phyloP scores from a whole-genome alignment of 2,888 invertebrate genomes.

The Netelia inedita region DNA sequence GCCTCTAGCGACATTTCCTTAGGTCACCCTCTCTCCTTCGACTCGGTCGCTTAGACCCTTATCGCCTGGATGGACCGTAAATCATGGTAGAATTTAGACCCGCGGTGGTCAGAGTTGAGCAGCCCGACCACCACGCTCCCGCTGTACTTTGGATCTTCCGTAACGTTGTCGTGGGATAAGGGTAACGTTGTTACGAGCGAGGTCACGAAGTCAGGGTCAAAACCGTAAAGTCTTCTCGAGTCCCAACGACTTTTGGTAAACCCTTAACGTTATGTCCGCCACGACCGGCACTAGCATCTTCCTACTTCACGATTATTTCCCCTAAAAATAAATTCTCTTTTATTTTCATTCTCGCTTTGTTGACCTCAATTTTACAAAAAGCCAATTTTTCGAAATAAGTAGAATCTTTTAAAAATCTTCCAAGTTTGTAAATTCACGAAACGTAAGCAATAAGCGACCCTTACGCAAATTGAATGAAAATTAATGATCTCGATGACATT shows the following conservation, averaged over 20 bases:
- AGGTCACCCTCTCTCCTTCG: constrained; percentile 41
- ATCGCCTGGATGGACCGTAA: constrained; percentile 73
- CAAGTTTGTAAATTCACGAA: too few species aligned
- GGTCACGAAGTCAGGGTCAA: constrained; percentile 70
- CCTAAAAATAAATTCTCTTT: neutral
- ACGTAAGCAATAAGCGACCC: too few species aligned
- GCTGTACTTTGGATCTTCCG: constrained; percentile 56
- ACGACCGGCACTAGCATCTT: neutral
- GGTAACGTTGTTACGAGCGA: constrained; percentile 69
- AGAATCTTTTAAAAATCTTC: too few species aligned
- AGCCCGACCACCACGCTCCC: constrained; percentile 44
- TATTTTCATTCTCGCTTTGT: neutral
- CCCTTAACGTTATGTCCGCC: constrained; percentile 26
- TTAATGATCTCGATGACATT: neutral
- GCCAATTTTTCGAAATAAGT: too few species aligned
- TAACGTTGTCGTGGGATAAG: constrained; percentile 65
- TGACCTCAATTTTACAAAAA: too few species aligned
- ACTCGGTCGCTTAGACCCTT: constrained; percentile 65
- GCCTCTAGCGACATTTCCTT: constrained; percentile 48
- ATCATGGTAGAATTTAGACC: constrained; percentile 76
- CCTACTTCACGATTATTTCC: neutral
- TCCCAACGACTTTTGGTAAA: constrained; percentile 37
- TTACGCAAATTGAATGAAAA: neutral
- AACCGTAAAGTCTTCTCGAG: constrained; percentile 52
- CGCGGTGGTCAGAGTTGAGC: constrained; percentile 67